Percentiles rank a stretch among this genome's conserved stretches.
phyloP scores from a whole-genome alignment of 2,113 vertebrate species.

The Leptodactylus fuscus region DNA sequence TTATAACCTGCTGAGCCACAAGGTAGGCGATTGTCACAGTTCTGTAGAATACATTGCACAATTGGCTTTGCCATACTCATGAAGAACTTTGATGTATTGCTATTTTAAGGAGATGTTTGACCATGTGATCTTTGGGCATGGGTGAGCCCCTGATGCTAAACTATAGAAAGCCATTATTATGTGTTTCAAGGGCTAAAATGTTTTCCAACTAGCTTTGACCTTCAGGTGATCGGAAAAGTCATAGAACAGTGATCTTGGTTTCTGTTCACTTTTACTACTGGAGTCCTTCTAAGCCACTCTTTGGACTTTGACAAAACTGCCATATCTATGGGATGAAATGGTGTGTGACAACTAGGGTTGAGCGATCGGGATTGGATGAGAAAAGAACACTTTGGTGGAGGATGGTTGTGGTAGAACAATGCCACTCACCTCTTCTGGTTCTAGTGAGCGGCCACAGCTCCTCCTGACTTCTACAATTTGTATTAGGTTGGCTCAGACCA shows the following conservation, averaged over 20 bases:
- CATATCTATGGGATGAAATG: neutral
- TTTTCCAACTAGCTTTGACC: neutral
- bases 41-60: neutral
- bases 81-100: neutral
- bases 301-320: neutral
- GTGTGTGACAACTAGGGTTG: neutral
- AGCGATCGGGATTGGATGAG: no score
- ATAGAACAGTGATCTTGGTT: neutral
- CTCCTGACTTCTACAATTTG: no score
- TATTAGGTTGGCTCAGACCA: no score
- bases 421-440: no score
- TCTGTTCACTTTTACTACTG: neutral
- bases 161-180: neutral
- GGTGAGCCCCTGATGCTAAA: neutral
- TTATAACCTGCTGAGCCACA: neutral
- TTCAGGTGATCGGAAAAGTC: neutral
- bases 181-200: neutral
- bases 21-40: neutral
- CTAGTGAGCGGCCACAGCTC: no score
- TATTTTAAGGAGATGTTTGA: neutral
- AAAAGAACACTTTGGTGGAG: no score
- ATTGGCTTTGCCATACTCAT: neutral
- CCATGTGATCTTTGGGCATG: neutral
- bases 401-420: no score
- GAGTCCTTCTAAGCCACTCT: neutral